phyloP scores from a whole-genome alignment of 1,140 invertebrate species.

The Apis mellifera region Amel_HAv3.1 CM009939.2:9408001-9408500 shows the following conservation, averaged over 20 bases:
- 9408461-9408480: too few species aligned
- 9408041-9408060: slow-evolving; percentile 42
- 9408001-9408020: not conserved
- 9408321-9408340: too few species aligned
- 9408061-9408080: slow-evolving; percentile 51
- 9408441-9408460: too few species aligned
- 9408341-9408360: not conserved
- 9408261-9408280: not conserved
- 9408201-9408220: slow-evolving; percentile 58
- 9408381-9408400: not conserved
- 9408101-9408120: slow-evolving; percentile 14
- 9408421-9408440: not conserved
- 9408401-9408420: not conserved
- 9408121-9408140: slow-evolving; percentile 45
- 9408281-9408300: slow-evolving; percentile 22
- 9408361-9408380: not conserved
- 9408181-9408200: slow-evolving; percentile 58
- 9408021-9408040: not conserved
- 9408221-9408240: slow-evolving; percentile 60
- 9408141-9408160: slow-evolving; percentile 44
- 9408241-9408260: not conserved
- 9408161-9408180: slow-evolving; percentile 60
- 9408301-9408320: not conserved
- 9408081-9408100: slow-evolving; percentile 25
- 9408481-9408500: too few species aligned